Base-by-base conservation (phyloP, 2,797 vertebrate species). In the Falco rusticolus region DNA sequence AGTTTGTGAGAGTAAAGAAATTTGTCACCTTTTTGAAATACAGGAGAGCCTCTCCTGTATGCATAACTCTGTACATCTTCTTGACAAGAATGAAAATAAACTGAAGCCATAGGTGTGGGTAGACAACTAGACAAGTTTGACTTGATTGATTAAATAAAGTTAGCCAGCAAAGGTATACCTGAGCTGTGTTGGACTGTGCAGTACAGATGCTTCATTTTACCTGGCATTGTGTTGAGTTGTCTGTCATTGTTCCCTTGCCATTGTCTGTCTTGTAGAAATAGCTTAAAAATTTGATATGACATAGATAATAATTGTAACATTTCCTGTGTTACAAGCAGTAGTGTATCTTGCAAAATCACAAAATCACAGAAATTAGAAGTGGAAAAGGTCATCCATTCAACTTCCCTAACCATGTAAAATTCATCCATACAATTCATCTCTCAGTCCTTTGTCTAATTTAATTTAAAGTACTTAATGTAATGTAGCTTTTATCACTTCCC, bases 51-150 rank as follows among this genome's bases (percentile, higher is more conserved):
- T 85, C 12, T 77, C 7, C 16, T 66, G 11, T 83, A n/a, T 76
- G 14, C 25, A 3, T 41, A 72, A 57, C 28, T 84, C 34, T 47
- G 22, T 69, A 25, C 7, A 13, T 85, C 20, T 84, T 14, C 51
- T 54, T 88, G 80, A 84, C 33, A 72, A 57, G 71, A 78, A 75
- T 53, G 45, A 87, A 91, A 77, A 94, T 85, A 85, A 85, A 76
- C 41, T 48, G 39, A 85, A 85, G 25, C 45, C 19, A 31, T n/a
- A 70, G 28, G 45, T 78, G 33, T 53, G 77, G 53, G 31, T 60
- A 77, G 45, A 59, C n/a, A 41, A 41, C 13, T 41, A 41, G 39
- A 41, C 39, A 64, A 80, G 19, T 20, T 78, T 88, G 83, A 50
- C 33, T 61, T 63, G 45, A 77, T 41, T 90, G 65, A 60, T 91